A percentile compares a stretch with the other conserved stretches of the same genome.
These are phyloP conservation scores for Drosophila aff. DNA, from an alignment of 1,140 invertebrate genomes.

Conservation along the genomic window DNA sequence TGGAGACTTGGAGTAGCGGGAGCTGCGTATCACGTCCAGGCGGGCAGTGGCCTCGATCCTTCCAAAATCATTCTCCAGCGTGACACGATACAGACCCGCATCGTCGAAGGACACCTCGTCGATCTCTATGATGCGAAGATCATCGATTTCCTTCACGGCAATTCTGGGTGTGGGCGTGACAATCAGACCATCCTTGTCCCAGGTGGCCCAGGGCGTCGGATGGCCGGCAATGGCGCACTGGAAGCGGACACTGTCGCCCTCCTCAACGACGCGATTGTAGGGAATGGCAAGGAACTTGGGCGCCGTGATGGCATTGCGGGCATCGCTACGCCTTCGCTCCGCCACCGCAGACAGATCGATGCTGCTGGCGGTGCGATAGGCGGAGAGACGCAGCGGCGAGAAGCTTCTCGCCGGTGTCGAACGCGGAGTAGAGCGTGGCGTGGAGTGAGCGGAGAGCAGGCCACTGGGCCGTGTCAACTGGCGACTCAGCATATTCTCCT, in stretches of 20 bases:
- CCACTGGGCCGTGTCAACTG: conserved; percentile 88
- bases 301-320: conserved; percentile 85
- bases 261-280: conserved; percentile 92
- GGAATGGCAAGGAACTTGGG: conserved; percentile 95
- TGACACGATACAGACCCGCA: conserved; percentile 92
- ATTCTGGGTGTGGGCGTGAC: conserved; percentile 89
- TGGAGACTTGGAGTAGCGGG: conserved; percentile 81
- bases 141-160: conserved; percentile 90
- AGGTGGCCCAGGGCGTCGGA: conserved; percentile 91
- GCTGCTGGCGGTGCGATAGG: conserved; percentile 73
- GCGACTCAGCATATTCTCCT: conserved; percentile 90
- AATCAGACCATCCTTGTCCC: conserved; percentile 91
- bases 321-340: conserved; percentile 86
- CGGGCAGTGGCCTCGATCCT: conserved; percentile 92
- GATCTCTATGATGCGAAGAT: conserved; percentile 91
- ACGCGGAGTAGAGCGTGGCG: conserved; percentile 90
- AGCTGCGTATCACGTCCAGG: conserved; percentile 91
- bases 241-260: conserved; percentile 92
- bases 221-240: conserved; percentile 92
- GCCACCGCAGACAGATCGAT: conserved; percentile 66
- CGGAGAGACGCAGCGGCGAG: conserved; percentile 86
- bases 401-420: conserved; percentile 89
- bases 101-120: conserved; percentile 91
- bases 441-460: conserved; percentile 89
- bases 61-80: conserved; percentile 93